These are phyloP conservation scores for Leuctra nigra DNA, from an alignment of 2,888 invertebrate genomes.

Conservation along the genomic window DNA sequence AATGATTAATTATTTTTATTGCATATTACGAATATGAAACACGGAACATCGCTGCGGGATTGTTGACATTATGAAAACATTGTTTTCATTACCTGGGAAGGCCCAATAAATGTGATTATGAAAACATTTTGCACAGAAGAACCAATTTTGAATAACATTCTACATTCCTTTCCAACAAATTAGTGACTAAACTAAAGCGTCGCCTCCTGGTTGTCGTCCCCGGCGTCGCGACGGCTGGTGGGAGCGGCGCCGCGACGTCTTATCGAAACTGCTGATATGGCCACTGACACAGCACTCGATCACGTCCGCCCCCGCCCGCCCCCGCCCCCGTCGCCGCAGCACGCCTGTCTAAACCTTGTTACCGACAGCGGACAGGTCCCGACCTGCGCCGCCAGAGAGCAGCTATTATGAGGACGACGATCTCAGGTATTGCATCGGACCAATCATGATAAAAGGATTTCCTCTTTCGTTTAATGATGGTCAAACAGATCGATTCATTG, in stretches of 20 bases:
- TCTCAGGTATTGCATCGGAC: neutral
- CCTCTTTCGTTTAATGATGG: no score
- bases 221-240: conserved; percentile 7
- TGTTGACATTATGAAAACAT: no score
- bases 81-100: no score
- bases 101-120: no score
- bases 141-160: no score
- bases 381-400: neutral
- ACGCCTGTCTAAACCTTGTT: neutral
- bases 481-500: no score
- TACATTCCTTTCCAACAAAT: no score
- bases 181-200: no score
- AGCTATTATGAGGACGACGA: neutral
- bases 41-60: no score
- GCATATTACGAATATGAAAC: no score
- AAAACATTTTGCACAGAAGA: no score
- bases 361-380: neutral
- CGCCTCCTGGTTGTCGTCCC: neutral
- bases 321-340: neutral
- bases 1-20: no score
- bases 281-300: conserved; percentile 13
- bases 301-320: conserved; percentile 2
- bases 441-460: neutral
- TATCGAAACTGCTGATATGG: conserved; percentile 13
- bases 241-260: conserved; percentile 10